phyloP scores from a whole-genome alignment of 2,888 invertebrate genomes.

The Mystacides longicornis region DNA sequence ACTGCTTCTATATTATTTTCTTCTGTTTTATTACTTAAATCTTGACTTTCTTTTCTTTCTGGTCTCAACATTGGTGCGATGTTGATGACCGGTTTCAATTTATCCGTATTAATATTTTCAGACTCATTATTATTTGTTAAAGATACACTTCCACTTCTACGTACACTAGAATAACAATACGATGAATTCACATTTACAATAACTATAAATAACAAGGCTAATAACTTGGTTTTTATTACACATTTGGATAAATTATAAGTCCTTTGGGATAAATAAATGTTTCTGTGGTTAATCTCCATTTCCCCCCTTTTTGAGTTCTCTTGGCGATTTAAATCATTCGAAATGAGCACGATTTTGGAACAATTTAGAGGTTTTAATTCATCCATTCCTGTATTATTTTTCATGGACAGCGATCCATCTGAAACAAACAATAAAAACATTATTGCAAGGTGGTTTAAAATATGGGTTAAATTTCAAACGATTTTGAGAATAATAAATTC shows the following conservation, averaged over 20 bases:
- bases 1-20: background rate
- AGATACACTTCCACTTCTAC: constrained; percentile 22
- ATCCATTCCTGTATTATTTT: too few species aligned
- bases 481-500: too few species aligned
- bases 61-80: constrained; percentile 23
- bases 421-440: too few species aligned
- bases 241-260: constrained; percentile 2
- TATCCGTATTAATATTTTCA: constrained; percentile 5
- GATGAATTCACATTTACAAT: constrained; percentile 5
- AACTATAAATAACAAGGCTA: constrained; percentile 5
- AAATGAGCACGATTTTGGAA: too few species aligned
- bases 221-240: background rate
- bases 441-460: too few species aligned
- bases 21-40: background rate
- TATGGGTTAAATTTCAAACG: too few species aligned
- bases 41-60: background rate
- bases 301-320: background rate
- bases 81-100: constrained; percentile 12
- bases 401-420: too few species aligned
- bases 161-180: constrained; percentile 22
- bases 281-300: constrained; percentile 3
- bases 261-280: background rate
- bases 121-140: constrained; percentile 8
- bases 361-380: too few species aligned
- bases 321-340: background rate